These are phyloP conservation scores for Sarcophaga caerulescens DNA, from an alignment of 2,888 invertebrate species.

Conservation along the genomic window DNA sequence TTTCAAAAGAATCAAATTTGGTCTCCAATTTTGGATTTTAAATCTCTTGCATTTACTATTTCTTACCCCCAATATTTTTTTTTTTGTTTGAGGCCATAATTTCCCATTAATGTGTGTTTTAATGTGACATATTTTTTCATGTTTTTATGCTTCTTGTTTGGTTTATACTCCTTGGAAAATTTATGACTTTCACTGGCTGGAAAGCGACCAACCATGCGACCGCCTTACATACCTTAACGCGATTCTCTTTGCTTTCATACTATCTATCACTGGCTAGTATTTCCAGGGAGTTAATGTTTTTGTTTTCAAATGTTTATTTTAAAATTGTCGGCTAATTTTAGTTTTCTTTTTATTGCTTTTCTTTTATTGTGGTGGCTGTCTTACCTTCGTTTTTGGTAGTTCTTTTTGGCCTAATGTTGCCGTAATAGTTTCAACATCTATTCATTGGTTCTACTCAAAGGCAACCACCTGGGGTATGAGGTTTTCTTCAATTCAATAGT, in stretches of 20 bases:
- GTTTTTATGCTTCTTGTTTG: background rate
- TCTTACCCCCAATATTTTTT: background rate
- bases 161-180: conserved; percentile 50
- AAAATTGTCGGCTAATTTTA: conserved; percentile 63
- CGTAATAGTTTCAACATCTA: conserved; percentile 16
- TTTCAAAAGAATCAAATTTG: no score
- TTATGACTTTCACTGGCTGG: conserved; percentile 37
- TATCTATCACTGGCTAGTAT: conserved; percentile 18
- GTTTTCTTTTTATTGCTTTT: conserved; percentile 30
- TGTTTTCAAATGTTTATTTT: conserved; percentile 51
- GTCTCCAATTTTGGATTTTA: no score
- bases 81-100: conserved; percentile 40
- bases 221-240: conserved; percentile 18
- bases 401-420: background rate
- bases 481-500: background rate
- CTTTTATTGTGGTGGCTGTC: conserved; percentile 21
- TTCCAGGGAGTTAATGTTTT: conserved; percentile 13
- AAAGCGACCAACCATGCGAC: background rate
- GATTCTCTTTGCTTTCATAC: conserved; percentile 30
- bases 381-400: background rate
- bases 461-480: conserved; percentile 42
- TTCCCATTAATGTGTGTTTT: conserved; percentile 62
- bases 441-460: background rate
- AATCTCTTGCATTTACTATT: conserved; percentile 7
- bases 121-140: no score